Evolutionary conservation across 2,888 invertebrate species (phyloP), one percentile per base, ranked within the genome.

Genomic region (Xiphydria camelus): DNA sequence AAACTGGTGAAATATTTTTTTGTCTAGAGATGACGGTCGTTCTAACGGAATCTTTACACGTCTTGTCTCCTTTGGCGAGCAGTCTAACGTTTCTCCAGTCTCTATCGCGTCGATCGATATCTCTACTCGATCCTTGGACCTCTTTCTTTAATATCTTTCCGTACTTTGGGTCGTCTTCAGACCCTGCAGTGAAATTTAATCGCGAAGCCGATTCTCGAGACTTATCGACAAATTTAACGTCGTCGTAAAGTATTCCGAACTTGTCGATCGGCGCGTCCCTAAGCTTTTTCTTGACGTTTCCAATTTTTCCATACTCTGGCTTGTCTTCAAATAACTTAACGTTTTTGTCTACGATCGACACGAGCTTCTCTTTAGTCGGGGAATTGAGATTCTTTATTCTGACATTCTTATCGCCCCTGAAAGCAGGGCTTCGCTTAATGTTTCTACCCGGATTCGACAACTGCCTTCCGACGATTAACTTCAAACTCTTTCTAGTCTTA

Each of bases 351-450:
- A 59, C 55, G 15, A 55, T 52, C 2, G 59, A 58, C 7, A 49
- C 45, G 6, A 36, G 23, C 31, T 47, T 38, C 22, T 61, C 59
- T 21, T 52, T 53, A 1, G 53, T 53, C n/a, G 57, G 57, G 1
- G 55, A 57, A 17, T 59, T 45, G 1, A 58, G 43, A 43, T 58
- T 55, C 23, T 48, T 53, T 3, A 42, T 53, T 29, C 51, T 47
- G 7, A 51, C 22, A 4, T 54, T 43, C 17, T 78, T 78, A 51
- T 80, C 80, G 42, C 79, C 71, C 29, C 82, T 71, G 62, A 83
- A 83, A 1, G 82, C 82, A 6, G 82, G 82, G 19, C 79, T 80
- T 38, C 82, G 66, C 63, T 81, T 81, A n/a, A 82, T 80, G 54
- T 81, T 81, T 45, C 80, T 81, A 0, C 79, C 77, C 0, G 81